Base-by-base conservation (phyloP, 1,140 invertebrate genomes). In the Solen grandis region DNA sequence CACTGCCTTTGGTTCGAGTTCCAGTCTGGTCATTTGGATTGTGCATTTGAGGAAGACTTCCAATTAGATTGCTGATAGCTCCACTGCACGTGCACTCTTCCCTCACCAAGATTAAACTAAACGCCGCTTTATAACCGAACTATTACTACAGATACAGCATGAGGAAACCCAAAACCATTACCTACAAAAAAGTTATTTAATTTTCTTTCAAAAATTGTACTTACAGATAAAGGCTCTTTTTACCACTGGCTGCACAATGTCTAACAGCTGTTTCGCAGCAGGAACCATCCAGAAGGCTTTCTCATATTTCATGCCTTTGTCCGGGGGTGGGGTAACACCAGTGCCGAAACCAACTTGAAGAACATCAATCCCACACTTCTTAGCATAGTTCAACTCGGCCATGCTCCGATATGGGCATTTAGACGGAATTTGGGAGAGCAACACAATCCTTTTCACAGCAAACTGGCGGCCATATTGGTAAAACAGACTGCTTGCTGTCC, bases 291-390 rank as follows among this genome's bases (percentile, higher is more conserved):
- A 80, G 1, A 33, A 13, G 1, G 77, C 70, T 29, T 66, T 16
- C 22, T 29, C 27, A 38, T 38, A n/a, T 38, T n/a, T 5, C 10
- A 13, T 59, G 5, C 38, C 54, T 50, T 25, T 36, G 8, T 68
- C 36, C 8, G 31, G 25, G 10, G 16, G 5, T 36, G 41, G n/a
- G 14, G 1, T 38, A 2, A 22, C 19, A 2, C 13, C 31, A 14
- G 35, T 14, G 13, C 77, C 77, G n/a, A 72, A 80, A 4, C 77
- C 77, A n/a, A 80, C 60, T 55, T 72, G 68, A 31, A 80, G 69
- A 2, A 80, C 55, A 65, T 80, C 77, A 50, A 80, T 80, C 0
- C 77, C 77, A 60, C 66, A 72, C 22, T 72, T 72, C 22, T 33
- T 46, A 33, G 77, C 77, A 35, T 63, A 72, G 0, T 50, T 3